Evolutionary conservation across 2,888 invertebrate species (phyloP).

Genomic region (Machimus rusticus): DNA sequence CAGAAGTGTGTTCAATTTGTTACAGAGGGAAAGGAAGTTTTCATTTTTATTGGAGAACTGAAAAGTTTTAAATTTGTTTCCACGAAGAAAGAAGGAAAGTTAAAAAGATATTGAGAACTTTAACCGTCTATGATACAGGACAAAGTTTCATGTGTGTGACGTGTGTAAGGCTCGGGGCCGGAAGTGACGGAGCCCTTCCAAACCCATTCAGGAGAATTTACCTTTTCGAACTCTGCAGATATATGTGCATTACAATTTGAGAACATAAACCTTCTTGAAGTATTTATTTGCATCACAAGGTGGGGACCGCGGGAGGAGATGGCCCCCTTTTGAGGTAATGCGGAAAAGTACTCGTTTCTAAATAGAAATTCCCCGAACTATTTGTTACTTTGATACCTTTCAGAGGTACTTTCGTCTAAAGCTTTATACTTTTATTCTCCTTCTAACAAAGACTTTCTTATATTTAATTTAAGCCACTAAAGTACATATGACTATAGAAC

Average conservation of each 20-base stretch:
- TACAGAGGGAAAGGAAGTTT: slow-evolving; percentile 17
- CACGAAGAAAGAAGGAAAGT: background rate
- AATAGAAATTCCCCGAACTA: background rate
- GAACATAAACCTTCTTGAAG: background rate
- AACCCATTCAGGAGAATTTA: background rate
- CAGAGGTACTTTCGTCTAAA: background rate
- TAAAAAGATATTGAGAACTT: slow-evolving; percentile 34
- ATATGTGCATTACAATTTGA: background rate
- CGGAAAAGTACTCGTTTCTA: background rate
- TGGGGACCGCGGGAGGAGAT: background rate
- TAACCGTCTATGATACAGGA: slow-evolving; percentile 24
- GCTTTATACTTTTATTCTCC: background rate
- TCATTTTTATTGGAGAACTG: slow-evolving; percentile 33
- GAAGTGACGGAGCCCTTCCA: background rate
- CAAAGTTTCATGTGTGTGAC: slow-evolving; percentile 7
- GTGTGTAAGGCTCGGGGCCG: background rate
- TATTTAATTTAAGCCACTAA: background rate
- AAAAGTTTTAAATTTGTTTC: slow-evolving; percentile 34
- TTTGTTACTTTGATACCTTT: background rate
- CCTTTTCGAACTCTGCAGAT: background rate
- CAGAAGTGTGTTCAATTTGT: slow-evolving; percentile 30
- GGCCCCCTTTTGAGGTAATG: background rate
- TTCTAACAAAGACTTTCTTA: background rate
- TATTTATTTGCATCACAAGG: background rate
- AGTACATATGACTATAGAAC: background rate